Evolutionary conservation across 2,797 vertebrate species (phyloP).

Genomic region (Helicolenus hilgendorfi): DNA sequence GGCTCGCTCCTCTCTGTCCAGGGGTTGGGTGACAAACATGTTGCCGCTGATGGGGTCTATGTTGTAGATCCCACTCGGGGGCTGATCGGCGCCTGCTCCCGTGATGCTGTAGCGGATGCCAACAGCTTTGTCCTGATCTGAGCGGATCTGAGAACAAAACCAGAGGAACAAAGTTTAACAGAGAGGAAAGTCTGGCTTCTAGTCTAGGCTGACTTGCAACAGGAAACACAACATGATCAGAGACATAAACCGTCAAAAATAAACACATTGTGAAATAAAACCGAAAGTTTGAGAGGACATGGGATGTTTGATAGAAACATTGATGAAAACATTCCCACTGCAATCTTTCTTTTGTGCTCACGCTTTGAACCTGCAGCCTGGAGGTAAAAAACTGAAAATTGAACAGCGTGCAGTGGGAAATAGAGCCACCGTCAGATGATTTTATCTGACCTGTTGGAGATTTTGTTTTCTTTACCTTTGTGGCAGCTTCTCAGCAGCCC

Average conservation of each 20-base stretch:
- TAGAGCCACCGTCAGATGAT: neutral
- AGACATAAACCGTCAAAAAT: slow-evolving; percentile 20
- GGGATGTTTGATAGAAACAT: slow-evolving; percentile 18
- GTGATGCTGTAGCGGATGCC: slow-evolving; percentile 99
- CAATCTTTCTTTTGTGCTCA: slow-evolving; percentile 30
- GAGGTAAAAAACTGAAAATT: slow-evolving; percentile 37
- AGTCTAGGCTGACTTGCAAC: neutral
- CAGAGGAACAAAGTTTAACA: slow-evolving; percentile 47
- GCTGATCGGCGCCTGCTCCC: slow-evolving; percentile 97
- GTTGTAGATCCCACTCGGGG: slow-evolving; percentile 97
- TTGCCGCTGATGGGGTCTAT: slow-evolving; percentile 97
- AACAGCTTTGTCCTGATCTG: slow-evolving; percentile 98
- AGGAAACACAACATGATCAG: slow-evolving; percentile 27
- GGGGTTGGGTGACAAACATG: slow-evolving; percentile 97
- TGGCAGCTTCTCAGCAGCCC: slow-evolving; percentile 4
- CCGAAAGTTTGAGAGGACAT: slow-evolving; percentile 1
- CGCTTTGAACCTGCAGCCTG: slow-evolving; percentile 40
- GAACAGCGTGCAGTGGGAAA: slow-evolving; percentile 18
- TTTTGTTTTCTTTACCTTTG: slow-evolving; percentile 68
- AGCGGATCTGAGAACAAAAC: slow-evolving; percentile 93
- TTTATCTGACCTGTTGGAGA: slow-evolving; percentile 62
- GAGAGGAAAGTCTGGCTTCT: neutral
- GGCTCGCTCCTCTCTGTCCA: slow-evolving; percentile 97
- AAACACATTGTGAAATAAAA: slow-evolving; percentile 15
- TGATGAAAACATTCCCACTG: slow-evolving; percentile 32